Conservation (phyloP, 2,113 vertebrate genomes). For the Rhipidura dahli region DNA sequence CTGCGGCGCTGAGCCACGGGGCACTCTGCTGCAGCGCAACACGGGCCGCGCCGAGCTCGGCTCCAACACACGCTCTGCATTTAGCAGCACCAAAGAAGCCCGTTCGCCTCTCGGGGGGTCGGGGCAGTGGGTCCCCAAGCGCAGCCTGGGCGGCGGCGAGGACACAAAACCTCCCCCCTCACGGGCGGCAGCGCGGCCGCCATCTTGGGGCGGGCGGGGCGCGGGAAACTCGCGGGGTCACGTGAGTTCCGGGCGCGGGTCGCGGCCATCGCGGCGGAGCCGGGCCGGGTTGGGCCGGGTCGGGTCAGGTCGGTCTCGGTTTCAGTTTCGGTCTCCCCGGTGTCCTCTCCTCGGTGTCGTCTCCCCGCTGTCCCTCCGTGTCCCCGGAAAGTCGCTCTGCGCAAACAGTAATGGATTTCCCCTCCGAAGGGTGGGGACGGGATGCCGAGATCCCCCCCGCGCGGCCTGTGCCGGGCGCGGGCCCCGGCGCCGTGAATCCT, state of each 20-base stretch:
- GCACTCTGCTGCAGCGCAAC: neutral
- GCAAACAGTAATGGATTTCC: too few species aligned
- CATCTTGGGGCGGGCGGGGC: neutral
- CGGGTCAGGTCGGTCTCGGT: rapidly evolving
- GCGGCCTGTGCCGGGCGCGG: neutral
- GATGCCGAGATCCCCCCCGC: neutral
- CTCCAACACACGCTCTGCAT: neutral
- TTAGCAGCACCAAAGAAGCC: neutral
- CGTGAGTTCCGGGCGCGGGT: neutral
- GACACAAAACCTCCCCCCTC: rapidly evolving
- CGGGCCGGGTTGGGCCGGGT: rapidly evolving
- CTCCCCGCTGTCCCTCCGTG: rapidly evolving
- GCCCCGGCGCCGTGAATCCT: neutral
- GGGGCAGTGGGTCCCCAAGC: rapidly evolving
- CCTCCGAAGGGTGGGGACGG: neutral
- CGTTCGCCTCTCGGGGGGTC: rapidly evolving
- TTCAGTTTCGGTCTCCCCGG: too few species aligned
- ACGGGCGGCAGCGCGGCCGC: rapidly evolving
- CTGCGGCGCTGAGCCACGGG: neutral
- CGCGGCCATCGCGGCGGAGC: neutral
- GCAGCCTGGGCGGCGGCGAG: rapidly evolving
- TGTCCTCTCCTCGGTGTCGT: too few species aligned
- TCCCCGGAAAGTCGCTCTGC: neutral
- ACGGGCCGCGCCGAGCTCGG: neutral
- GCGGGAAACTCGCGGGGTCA: rapidly evolving